Evolutionary conservation across 2,888 invertebrate genomes (phyloP), one percentile per base, ranked within the genome.

Genomic region (Phyllotreta striolata): DNA sequence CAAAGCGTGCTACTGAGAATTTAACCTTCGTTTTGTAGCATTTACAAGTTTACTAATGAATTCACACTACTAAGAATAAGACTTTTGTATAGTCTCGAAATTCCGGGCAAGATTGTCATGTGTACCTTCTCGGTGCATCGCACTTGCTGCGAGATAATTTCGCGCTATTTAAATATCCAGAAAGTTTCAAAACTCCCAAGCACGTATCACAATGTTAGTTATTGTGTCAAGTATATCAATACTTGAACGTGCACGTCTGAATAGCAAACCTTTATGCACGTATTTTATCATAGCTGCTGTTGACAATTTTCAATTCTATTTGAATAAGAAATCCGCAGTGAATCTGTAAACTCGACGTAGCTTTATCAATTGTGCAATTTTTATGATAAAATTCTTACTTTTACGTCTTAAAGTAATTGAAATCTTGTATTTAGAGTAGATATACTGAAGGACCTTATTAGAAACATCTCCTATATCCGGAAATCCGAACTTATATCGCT

Each of bases 21-120:
- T 44, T 44, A 44, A 44, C 44, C 10, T 44, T 44, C 44, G 14
- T 44, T 44, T n/a, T 44, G 10, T 44, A 13, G 10, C 44, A 9
- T 13, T 44, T 44, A 44, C 44, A 44, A 44, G 44, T 44, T 7
- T 44, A 44, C 44, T 44, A 44, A 44, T 44, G 44, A 44, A 44
- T 44, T 44, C 44, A 44, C 12, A n/a, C 44, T 14, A n/a, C 9
- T 10, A 44, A 44, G 9, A n/a, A 44, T 13, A 41, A 7, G 10
- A 12, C 44, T 7, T 44, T 10, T n/a, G 9, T 44, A 4, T 44
- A 6, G 4, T n/a, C 10, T 13, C 10, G 10, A 44, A 44, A 6
- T 44, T 44, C 10, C 14, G 14, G 10, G 12, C 14, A 44, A 24
- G 24, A 24, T 24, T 24, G 24, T 4, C 24, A 24, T 24, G 24